Evolutionary conservation across 2,797 vertebrate species (phyloP).

Genomic region (Sebastes alutus): DNA sequence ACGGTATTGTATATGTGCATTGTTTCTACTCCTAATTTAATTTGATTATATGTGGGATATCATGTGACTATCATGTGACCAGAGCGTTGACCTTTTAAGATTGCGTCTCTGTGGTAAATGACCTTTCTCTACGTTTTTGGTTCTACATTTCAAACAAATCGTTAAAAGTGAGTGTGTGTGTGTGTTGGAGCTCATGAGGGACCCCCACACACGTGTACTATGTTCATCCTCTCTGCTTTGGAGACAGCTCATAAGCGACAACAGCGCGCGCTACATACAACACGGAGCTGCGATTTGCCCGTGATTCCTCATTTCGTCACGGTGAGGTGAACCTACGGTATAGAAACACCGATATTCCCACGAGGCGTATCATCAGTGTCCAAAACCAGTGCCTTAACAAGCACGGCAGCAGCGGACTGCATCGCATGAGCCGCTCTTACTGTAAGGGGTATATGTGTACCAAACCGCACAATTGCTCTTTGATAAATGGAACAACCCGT

Average conservation of each 20-base stretch:
- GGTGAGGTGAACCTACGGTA: constrained; percentile 23
- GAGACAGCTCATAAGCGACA: constrained; percentile 14
- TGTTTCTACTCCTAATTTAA: not conserved
- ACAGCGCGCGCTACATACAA: not conserved
- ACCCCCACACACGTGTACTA: not conserved
- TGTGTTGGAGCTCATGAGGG: not conserved
- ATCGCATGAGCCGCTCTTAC: constrained; percentile 37
- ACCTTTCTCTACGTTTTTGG: not conserved
- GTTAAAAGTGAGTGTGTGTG: not conserved
- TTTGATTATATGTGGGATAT: not conserved
- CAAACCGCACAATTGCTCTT: constrained; percentile 38
- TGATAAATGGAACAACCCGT: constrained; percentile 65
- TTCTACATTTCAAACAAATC: not conserved
- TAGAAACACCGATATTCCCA: constrained; percentile 35
- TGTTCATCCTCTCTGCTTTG: not conserved
- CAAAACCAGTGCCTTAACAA: constrained; percentile 18
- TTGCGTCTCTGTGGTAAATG: not conserved
- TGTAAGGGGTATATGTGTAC: constrained; percentile 9
- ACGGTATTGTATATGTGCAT: not conserved
- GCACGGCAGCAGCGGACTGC: not conserved
- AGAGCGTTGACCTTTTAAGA: not conserved
- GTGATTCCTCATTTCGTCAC: constrained; percentile 40
- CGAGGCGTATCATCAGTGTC: constrained; percentile 43
- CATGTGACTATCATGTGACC: not conserved
- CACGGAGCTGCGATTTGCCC: constrained; percentile 26